These are phyloP conservation scores for Agapornis canus DNA, from an alignment of 2,797 vertebrate genomes.

Conservation along the genomic window DNA sequence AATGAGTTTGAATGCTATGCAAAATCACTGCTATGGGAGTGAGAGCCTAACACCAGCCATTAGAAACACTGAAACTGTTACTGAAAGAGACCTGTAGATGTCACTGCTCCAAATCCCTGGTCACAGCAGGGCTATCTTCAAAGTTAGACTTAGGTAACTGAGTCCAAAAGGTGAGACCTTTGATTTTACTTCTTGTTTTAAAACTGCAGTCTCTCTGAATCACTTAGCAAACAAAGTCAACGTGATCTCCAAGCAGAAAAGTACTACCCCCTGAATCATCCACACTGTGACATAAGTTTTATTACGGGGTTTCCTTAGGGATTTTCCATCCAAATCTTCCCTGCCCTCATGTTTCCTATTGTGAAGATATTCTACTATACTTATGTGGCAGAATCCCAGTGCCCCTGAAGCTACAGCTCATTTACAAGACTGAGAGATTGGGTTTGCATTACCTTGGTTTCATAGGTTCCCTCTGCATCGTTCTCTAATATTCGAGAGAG, in stretches of 20 bases:
- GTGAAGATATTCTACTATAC: not conserved
- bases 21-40: not conserved
- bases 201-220: not conserved
- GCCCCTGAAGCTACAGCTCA: not conserved
- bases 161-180: not conserved
- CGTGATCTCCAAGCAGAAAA: not conserved
- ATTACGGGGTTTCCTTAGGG: not conserved
- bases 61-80: not conserved
- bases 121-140: not conserved
- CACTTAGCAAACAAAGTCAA: not conserved
- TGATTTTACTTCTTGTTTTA: not conserved
- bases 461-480: constrained; percentile 83
- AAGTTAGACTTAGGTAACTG: not conserved
- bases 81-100: not conserved
- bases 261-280: not conserved
- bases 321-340: not conserved
- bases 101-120: not conserved
- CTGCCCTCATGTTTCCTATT: not conserved
- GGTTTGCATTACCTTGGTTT: constrained; percentile 75
- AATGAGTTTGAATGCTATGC: not conserved
- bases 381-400: not conserved
- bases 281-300: not conserved
- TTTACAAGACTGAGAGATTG: not conserved
- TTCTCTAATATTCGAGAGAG: constrained; percentile 90
- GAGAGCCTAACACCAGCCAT: not conserved